Evolutionary conservation across 2,888 invertebrate genomes (phyloP), one percentile per base, ranked within the genome.

Genomic region (Lasioglossum zephyrum): DNA sequence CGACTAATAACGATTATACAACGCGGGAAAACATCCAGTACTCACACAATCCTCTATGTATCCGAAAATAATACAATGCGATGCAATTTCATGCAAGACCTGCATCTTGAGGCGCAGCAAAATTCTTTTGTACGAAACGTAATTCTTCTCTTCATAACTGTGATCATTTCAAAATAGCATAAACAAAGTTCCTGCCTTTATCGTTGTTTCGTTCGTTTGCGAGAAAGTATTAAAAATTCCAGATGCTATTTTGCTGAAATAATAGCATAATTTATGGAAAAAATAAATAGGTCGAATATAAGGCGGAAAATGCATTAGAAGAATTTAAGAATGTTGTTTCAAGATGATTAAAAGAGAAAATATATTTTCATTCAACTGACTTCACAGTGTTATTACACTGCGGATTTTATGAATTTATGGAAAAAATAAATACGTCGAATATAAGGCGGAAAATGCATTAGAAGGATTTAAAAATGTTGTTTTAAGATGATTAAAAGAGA

Each of bases 1-100:
- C 87, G 88, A 90, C 89, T 91, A 91, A 92, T 89, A 92, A 84
- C 82, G 77, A 81, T 88, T 86, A 72, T 84, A 85, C 84, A 84
- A 87, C 77, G 63, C 81, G 85, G 70, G 88, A 77, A 80, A 86
- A 81, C 76, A 76, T 83, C 63, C 77, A 57, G 36, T 39, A 44
- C n/a, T 73, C 36, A 6, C 18, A 9, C 8, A 8, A 60, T n/a
- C 36, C 22, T 39, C 22, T 22, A 18, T 6, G 18, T 44, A 31
- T 39, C 39, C 39, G 69, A 39, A 18, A 16, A 63, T 63, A 18
- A 36, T 16, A 18, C 31, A 36, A 63, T 36, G 31, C 63, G 6
- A 63, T 18, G 36, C 16, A 36, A 63, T 63, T 63, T 8, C 16
- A 36, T 16, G 16, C 31, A 31, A 31, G 5, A 16, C 26, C 2